Percentiles rank a stretch among this genome's conserved stretches.
Conservation (phyloP, 2,888 invertebrate genomes). For the Uloborus plumipes region DNA sequence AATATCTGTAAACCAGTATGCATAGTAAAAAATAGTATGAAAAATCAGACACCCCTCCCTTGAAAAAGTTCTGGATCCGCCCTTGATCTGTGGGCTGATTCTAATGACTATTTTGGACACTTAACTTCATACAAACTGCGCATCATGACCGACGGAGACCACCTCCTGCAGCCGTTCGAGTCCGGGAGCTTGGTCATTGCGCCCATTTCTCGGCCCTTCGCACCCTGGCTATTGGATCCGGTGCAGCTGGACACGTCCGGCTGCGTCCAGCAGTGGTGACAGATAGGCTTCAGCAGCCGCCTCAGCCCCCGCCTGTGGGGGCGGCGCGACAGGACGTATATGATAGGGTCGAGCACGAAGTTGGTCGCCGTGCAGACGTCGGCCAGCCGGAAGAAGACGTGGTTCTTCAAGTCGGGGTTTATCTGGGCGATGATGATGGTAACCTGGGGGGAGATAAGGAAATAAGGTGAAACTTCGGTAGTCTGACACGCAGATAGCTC, state of each 20-base stretch:
- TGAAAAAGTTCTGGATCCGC: too few relatives aligned
- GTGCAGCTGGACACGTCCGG: constrained; percentile 20
- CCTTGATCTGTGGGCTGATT: too few relatives aligned
- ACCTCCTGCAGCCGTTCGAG: not conserved
- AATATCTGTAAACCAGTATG: too few relatives aligned
- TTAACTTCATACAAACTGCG: constrained; percentile 31
- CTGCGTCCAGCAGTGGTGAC: constrained; percentile 51
- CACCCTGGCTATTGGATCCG: constrained; percentile 32
- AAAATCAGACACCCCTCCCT: too few relatives aligned
- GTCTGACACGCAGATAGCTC: too few relatives aligned
- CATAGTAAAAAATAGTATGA: too few relatives aligned
- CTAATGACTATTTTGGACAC: not conserved
- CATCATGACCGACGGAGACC: constrained; percentile 7
- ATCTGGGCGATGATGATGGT: constrained; percentile 78
- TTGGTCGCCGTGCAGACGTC: constrained; percentile 84
- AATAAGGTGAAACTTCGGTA: too few relatives aligned
- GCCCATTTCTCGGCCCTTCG: constrained; percentile 21
- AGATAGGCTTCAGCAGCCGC: constrained; percentile 49
- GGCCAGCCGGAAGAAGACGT: constrained; percentile 76
- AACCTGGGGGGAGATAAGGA: constrained; percentile 73
- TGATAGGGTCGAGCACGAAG: constrained; percentile 83
- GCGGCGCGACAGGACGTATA: constrained; percentile 61
- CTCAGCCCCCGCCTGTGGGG: constrained; percentile 51
- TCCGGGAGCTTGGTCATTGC: not conserved
- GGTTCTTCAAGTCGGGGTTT: constrained; percentile 67